These are phyloP conservation scores for Amiota communis DNA, from an alignment of 2,888 invertebrate species.

Conservation along the genomic window DNA sequence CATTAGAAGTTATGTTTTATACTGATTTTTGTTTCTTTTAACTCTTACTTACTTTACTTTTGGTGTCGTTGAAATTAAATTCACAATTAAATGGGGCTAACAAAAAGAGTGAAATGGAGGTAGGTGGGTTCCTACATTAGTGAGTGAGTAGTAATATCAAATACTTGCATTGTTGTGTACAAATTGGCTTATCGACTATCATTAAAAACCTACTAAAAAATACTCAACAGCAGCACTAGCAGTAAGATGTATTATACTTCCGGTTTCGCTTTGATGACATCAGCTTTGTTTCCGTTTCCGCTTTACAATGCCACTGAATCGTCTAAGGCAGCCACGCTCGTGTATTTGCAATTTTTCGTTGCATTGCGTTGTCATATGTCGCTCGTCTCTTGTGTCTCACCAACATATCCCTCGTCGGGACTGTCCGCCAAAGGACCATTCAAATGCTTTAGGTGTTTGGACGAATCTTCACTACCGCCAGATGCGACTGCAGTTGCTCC, in stretches of 20 bases:
- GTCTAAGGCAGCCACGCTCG: conserved; percentile 63
- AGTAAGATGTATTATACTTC: too few species aligned
- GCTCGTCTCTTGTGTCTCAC: conserved; percentile 80
- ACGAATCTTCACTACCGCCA: conserved; percentile 58
- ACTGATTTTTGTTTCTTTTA: neutral
- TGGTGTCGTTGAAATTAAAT: neutral
- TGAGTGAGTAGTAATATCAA: neutral
- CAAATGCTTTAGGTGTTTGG: conserved; percentile 75
- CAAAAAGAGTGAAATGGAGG: neutral
- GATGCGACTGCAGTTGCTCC: conserved; percentile 37
- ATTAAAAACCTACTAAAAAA: conserved; percentile 14
- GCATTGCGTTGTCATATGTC: conserved; percentile 78
- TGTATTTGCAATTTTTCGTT: conserved; percentile 47
- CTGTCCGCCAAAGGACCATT: conserved; percentile 80
- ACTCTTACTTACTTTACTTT: neutral
- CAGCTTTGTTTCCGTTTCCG: neutral
- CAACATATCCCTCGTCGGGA: conserved; percentile 91
- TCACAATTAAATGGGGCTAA: neutral
- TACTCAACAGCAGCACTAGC: conserved; percentile 16
- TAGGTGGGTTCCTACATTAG: neutral
- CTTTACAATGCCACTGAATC: conserved; percentile 71
- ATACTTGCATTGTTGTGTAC: too few species aligned
- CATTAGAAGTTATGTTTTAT: neutral
- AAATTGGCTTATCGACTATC: conserved; percentile 9
- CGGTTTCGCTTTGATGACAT: too few species aligned